Evolutionary conservation across 2,888 invertebrate species (phyloP).

Genomic region (Hypselothyrea guttata): DNA sequence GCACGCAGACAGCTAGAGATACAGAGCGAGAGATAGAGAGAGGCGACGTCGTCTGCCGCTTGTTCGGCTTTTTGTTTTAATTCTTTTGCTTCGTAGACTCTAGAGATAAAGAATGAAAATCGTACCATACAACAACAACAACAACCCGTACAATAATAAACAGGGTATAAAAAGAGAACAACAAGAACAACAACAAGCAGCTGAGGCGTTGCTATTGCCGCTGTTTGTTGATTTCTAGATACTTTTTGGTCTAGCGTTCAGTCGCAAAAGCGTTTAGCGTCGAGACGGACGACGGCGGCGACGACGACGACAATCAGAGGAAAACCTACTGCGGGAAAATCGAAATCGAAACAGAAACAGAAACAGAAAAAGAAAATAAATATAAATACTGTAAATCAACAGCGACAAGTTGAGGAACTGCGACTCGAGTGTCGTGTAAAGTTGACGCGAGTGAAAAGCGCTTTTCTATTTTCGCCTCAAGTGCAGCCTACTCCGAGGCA

Average conservation of each 20-base stretch:
- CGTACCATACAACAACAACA: slow-evolving; percentile 33
- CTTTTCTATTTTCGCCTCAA: slow-evolving; percentile 75
- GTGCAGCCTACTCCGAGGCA: slow-evolving; percentile 43
- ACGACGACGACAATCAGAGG: not conserved
- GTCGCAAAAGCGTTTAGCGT: slow-evolving; percentile 74
- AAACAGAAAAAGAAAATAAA: slow-evolving; percentile 3
- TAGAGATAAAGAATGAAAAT: slow-evolving; percentile 66
- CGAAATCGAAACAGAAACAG: slow-evolving; percentile 31
- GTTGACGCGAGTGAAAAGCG: slow-evolving; percentile 68
- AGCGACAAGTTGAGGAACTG: slow-evolving; percentile 12
- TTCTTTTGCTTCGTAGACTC: slow-evolving; percentile 66
- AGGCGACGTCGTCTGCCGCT: slow-evolving; percentile 14
- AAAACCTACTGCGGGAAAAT: slow-evolving; percentile 37
- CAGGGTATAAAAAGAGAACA: slow-evolving; percentile 21
- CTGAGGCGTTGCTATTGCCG: too few relatives aligned
- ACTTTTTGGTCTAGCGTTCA: slow-evolving; percentile 74
- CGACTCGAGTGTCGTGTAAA: slow-evolving; percentile 54
- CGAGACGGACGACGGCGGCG: slow-evolving; percentile 52
- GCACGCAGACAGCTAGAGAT: slow-evolving; percentile 13
- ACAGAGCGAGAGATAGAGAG: not conserved
- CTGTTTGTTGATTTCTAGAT: slow-evolving; percentile 77
- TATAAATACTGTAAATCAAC: slow-evolving; percentile 18
- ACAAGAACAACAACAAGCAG: slow-evolving; percentile 7
- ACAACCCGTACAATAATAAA: slow-evolving; percentile 17
- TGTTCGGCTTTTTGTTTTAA: slow-evolving; percentile 71